Evolutionary conservation across 2,797 vertebrate genomes (phyloP).

Genomic region (Gymnoscopelus microlampas): DNA sequence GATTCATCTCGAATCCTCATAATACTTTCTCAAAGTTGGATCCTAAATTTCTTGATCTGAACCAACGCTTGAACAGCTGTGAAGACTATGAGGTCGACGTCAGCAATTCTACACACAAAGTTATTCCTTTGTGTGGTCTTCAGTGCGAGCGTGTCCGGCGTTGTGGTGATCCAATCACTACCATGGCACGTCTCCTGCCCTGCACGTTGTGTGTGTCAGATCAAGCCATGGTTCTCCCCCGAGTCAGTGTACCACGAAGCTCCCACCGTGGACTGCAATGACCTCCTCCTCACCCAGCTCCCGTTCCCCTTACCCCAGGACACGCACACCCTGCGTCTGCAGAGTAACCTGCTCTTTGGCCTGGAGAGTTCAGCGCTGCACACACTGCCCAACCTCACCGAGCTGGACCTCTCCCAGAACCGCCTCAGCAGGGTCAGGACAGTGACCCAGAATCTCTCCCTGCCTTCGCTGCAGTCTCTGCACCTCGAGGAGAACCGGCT

Average conservation of each 20-base stretch:
- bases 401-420: conserved; percentile 97
- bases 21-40: conserved; percentile 22
- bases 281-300: conserved; percentile 88
- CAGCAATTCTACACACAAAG: conserved; percentile 80
- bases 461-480: conserved; percentile 90
- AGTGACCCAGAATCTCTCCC: conserved; percentile 75
- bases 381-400: conserved; percentile 90
- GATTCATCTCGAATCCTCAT: conserved; percentile 43
- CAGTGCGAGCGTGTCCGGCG: conserved; percentile 63
- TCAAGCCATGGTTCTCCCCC: conserved; percentile 96
- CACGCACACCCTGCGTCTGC: conserved; percentile 93
- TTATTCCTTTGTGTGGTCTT: conserved; percentile 81
- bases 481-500: conserved; percentile 97
- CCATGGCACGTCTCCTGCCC: conserved; percentile 95
- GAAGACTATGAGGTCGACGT: conserved; percentile 80
- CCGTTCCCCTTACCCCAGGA: conserved; percentile 85
- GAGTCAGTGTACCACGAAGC: conserved; percentile 93
- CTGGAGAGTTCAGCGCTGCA: conserved; percentile 83
- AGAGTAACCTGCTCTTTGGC: conserved; percentile 90
- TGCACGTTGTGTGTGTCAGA: conserved; percentile 89
- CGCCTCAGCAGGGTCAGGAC: conserved; percentile 84
- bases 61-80: conserved; percentile 48
- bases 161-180: conserved; percentile 83
- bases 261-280: conserved; percentile 95
- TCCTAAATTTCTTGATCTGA: conserved; percentile 36